phyloP scores from a whole-genome alignment of 2,888 invertebrate species.

The Pollenia amentaria region DNA sequence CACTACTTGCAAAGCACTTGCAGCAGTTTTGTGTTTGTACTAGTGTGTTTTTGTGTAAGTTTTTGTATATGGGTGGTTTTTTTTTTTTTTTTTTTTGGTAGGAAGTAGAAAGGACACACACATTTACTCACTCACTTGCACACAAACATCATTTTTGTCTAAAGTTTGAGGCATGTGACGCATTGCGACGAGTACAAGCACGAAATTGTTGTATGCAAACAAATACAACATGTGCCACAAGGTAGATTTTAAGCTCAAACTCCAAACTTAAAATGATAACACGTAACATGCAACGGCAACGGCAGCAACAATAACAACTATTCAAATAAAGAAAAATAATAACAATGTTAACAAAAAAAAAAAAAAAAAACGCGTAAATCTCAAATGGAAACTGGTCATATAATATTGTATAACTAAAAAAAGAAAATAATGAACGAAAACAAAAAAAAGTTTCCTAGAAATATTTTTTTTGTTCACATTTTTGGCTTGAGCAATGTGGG shows the following conservation, averaged over 20 bases:
- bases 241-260: slow-evolving; percentile 64
- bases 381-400: slow-evolving; percentile 51
- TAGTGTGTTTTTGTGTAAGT: slow-evolving; percentile 21
- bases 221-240: slow-evolving; percentile 67
- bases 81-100: slow-evolving; percentile 61
- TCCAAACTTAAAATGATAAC: slow-evolving; percentile 56
- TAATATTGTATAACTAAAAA: slow-evolving; percentile 43
- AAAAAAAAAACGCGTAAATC: slow-evolving; percentile 53
- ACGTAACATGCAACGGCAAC: slow-evolving; percentile 41
- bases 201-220: slow-evolving; percentile 59
- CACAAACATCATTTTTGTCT: slow-evolving; percentile 39
- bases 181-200: slow-evolving; percentile 71
- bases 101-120: slow-evolving; percentile 42
- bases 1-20: slow-evolving; percentile 65
- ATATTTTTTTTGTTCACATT: slow-evolving; percentile 1
- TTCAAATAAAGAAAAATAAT: slow-evolving; percentile 1
- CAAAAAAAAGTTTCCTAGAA: not conserved
- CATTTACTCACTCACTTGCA: not conserved
- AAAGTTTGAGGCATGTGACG: slow-evolving; percentile 73
- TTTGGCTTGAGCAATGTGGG: slow-evolving; percentile 27
- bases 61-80: slow-evolving; percentile 33
- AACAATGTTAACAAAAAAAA: slow-evolving; percentile 27
- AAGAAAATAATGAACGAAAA: not conserved
- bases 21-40: slow-evolving; percentile 62
- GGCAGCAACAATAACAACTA: slow-evolving; percentile 13